Percentiles rank a stretch among this genome's conserved stretches.
Evolutionary conservation across 2,113 vertebrate genomes (phyloP).

Genomic region (Galeopterus variegatus): DNA sequence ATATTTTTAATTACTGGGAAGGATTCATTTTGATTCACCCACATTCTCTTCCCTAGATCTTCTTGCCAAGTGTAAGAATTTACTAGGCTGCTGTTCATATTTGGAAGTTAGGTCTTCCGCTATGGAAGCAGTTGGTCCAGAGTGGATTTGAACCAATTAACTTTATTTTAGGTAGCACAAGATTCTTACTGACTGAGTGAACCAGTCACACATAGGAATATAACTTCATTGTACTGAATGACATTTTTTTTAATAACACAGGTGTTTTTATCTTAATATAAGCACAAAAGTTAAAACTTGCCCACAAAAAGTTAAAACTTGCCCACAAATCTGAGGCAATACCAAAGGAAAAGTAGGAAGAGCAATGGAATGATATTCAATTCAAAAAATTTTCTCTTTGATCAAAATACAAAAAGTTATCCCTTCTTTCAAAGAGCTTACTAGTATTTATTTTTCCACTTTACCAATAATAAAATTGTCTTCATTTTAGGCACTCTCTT

Average conservation of each 20-base stretch:
- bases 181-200: background rate
- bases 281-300: background rate
- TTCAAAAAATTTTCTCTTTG: background rate
- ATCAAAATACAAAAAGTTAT: background rate
- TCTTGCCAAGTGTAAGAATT: background rate
- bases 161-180: background rate
- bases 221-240: background rate
- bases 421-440: background rate
- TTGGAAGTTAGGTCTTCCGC: background rate
- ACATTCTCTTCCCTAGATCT: background rate
- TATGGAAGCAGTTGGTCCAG: background rate
- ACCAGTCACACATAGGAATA: background rate
- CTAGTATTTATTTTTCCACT: background rate
- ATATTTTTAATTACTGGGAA: background rate
- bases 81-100: background rate
- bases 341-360: background rate
- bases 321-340: background rate
- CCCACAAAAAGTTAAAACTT: conserved; percentile 35
- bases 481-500: background rate
- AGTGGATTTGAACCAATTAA: conserved; percentile 1
- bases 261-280: background rate
- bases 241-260: background rate
- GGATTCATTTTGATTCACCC: conserved; percentile 6
- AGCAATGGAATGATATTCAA: background rate
- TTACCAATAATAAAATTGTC: background rate